Evolutionary conservation across 1,140 invertebrate genomes (phyloP), one percentile per base, ranked within the genome.

Genomic region (Plectrocnemia conspersa): DNA sequence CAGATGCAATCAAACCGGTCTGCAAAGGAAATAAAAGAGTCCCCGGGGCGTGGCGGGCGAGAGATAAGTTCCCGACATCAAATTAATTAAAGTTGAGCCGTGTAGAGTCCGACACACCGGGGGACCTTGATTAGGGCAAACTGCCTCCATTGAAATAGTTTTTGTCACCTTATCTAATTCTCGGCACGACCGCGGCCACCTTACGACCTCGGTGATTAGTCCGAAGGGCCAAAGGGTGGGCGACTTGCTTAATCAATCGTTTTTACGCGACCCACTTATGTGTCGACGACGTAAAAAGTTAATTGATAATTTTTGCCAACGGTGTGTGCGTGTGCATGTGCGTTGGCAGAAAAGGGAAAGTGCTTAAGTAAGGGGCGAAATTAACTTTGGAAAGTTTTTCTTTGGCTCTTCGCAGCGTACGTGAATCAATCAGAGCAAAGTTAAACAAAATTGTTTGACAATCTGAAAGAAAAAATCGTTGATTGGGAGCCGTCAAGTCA

Each of bases 101-200:
- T 13, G 23, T 16, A 35, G 32, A 32, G 47, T 35, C 32, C 32
- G 19, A 38, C 7, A 16, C n/a, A n/a, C n/a, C n/a, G n/a, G n/a
- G n/a, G n/a, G 40, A 21, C 40, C 24, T 33, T 49, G 47, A 49
- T 49, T 33, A 49, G 47, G 22, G n/a, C 47, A 33, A 35, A 49
- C 47, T 49, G 47, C 47, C 32, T 25, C 24, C 25, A 49, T 49
- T 10, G 23, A 45, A 45, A 54, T 54, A 45, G 52, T 54, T 54
- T 54, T 54, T 54, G 52, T 46, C 41, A 46, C 42, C 41, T 54
- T 54, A 54, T 45, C 41, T 54, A 54, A 45, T 45, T 45, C 25
- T 13, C 27, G 29, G 25, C 41, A 19, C n/a, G 25, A 40, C 22
- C 23, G 6, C 35, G 11, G 35, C 35, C 35, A 6, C 6, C 27